Percentiles rank a stretch among this genome's conserved stretches.
These are phyloP conservation scores for Drosophila mayri DNA, from an alignment of 1,140 invertebrate genomes.

Conservation along the genomic window DNA sequence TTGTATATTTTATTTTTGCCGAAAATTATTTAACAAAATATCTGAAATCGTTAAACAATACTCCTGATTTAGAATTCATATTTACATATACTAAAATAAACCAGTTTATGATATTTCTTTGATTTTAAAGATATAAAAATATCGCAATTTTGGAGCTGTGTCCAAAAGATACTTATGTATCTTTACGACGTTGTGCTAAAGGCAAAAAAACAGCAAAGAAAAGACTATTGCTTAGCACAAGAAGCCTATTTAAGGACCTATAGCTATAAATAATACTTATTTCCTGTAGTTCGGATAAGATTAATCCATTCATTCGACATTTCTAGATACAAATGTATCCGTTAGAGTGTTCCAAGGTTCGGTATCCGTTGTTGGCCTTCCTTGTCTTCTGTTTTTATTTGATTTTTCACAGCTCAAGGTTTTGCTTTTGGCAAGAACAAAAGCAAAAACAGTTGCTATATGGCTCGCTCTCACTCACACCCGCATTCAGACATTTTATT, in stretches of 20 bases:
- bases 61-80: not conserved
- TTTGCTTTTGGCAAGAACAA: slow-evolving; percentile 41
- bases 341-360: slow-evolving; percentile 6
- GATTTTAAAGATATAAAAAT: not conserved
- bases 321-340: no score
- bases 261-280: not conserved
- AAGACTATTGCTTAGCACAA: not conserved
- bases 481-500: slow-evolving; percentile 74
- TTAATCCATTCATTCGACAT: not conserved
- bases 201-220: not conserved
- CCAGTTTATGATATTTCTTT: not conserved
- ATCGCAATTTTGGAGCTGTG: not conserved
- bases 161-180: no score
- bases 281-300: not conserved
- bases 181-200: no score
- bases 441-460: slow-evolving; percentile 33
- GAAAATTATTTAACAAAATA: not conserved
- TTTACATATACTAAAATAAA: not conserved
- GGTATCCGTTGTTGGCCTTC: slow-evolving; percentile 9
- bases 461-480: slow-evolving; percentile 31
- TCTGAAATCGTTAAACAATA: not conserved
- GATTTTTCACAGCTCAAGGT: slow-evolving; percentile 74
- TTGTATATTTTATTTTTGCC: not conserved
- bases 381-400: slow-evolving; percentile 52
- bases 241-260: not conserved